Percentiles rank a stretch among this genome's conserved stretches.
These are phyloP conservation scores for Pluvialis apricaria DNA, from an alignment of 2,113 vertebrate genomes.

Conservation along the genomic window DNA sequence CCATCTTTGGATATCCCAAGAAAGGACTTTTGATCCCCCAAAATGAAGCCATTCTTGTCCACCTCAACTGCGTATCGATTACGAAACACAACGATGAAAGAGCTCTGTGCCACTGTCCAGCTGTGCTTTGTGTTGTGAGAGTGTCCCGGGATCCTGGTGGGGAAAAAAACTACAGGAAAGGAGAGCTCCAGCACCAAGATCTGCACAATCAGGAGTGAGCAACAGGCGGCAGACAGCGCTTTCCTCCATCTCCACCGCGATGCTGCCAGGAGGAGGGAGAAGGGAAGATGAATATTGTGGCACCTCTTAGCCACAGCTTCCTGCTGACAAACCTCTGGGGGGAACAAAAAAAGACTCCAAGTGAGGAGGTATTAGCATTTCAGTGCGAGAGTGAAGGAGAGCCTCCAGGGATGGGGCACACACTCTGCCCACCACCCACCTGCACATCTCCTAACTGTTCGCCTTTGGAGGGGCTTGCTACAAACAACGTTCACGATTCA, in stretches of 20 bases:
- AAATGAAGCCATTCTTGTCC: neutral
- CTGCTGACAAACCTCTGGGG: neutral
- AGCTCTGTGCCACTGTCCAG: rapidly evolving
- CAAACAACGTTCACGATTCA: neutral
- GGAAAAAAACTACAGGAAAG: neutral
- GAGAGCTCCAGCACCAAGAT: neutral
- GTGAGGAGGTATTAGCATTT: neutral
- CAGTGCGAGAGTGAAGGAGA: neutral
- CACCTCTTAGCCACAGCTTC: neutral
- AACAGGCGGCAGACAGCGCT: neutral
- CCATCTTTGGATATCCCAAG: neutral
- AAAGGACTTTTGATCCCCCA: neutral
- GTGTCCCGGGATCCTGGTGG: neutral
- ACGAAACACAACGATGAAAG: neutral
- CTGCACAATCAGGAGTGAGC: neutral
- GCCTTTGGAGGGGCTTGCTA: neutral
- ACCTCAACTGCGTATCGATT: rapidly evolving
- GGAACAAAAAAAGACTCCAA: neutral
- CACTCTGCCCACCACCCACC: neutral
- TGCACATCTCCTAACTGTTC: neutral
- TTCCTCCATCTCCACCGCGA: neutral
- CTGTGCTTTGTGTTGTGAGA: neutral
- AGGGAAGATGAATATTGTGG: neutral
- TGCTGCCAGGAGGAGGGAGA: neutral
- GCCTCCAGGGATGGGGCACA: neutral